These are phyloP conservation scores for Ichneumoninae sp. DNA, from an alignment of 2,888 invertebrate species.

Conservation along the genomic window DNA sequence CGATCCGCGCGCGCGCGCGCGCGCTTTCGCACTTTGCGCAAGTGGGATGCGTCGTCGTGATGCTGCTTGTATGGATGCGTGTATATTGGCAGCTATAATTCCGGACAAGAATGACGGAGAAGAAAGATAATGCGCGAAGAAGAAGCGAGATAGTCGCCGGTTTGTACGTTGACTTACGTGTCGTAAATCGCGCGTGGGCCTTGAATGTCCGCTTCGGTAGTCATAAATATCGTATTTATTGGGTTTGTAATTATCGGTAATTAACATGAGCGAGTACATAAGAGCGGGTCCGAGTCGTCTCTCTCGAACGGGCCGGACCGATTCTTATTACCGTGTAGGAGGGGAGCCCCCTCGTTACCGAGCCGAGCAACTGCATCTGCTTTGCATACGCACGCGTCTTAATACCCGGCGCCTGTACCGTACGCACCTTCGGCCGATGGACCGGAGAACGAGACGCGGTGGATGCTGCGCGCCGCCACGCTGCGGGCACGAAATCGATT, in stretches of 20 bases:
- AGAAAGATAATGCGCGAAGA: neutral
- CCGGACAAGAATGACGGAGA: constrained; percentile 16
- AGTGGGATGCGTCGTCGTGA: constrained; percentile 26
- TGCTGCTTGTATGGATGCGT: constrained; percentile 6
- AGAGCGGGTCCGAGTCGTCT: constrained; percentile 25
- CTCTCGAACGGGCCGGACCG: constrained; percentile 63
- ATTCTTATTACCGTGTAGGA: constrained; percentile 76
- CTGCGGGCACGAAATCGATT: constrained; percentile 52
- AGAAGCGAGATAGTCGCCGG: constrained; percentile 25
- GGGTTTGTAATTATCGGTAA: constrained; percentile 80
- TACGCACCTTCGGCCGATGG: constrained; percentile 41
- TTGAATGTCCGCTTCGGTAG: constrained; percentile 51
- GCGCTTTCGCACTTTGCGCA: constrained; percentile 19
- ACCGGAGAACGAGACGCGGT: constrained; percentile 36
- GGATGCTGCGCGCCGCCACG: constrained; percentile 4
- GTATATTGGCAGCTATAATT: constrained; percentile 19
- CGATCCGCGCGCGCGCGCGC: constrained; percentile 38
- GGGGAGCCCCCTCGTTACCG: constrained; percentile 71
- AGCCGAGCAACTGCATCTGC: constrained; percentile 72
- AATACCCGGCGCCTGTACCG: constrained; percentile 60
- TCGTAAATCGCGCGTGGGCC: constrained; percentile 52
- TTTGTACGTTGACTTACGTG: constrained; percentile 37
- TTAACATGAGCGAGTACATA: constrained; percentile 77
- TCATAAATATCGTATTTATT: constrained; percentile 79
- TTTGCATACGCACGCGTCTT: constrained; percentile 75